Conservation (phyloP, 2,113 vertebrate genomes). For the Dromaius novaehollandiae region DNA sequence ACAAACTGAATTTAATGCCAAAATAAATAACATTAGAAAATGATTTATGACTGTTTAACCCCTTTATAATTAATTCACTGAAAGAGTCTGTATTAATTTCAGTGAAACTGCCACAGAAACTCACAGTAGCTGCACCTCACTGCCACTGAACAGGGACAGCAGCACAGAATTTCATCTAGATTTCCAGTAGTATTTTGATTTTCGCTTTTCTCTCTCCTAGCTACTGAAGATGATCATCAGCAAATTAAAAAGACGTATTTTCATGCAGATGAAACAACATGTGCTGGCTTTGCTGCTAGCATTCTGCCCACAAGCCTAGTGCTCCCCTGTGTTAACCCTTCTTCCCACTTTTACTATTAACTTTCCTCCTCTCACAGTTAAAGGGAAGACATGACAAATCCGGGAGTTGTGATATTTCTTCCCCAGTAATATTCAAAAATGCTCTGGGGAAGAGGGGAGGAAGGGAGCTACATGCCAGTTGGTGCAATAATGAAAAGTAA, state of each 20-base stretch:
- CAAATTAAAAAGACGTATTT: slow-evolving; percentile 55
- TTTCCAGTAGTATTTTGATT: background rate
- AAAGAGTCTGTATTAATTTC: background rate
- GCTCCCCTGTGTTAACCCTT: background rate
- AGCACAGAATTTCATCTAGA: background rate
- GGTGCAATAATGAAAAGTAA: background rate
- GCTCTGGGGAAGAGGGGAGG: background rate
- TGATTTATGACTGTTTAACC: background rate
- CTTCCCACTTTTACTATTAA: background rate
- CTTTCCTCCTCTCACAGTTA: background rate
- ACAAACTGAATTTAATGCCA: background rate
- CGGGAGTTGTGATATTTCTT: background rate
- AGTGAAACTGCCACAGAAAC: background rate
- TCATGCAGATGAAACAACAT: slow-evolving; percentile 16
- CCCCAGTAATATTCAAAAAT: background rate
- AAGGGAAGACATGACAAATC: background rate
- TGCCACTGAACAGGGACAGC: background rate
- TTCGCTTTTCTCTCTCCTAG: background rate
- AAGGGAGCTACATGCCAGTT: background rate
- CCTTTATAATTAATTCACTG: background rate
- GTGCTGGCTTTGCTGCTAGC: slow-evolving; percentile 44
- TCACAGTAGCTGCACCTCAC: background rate
- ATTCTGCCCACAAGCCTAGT: slow-evolving; percentile 7
- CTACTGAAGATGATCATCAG: background rate
- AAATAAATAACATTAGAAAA: background rate